phyloP scores from a whole-genome alignment of 1,140 invertebrate species.

The Apolygus lucorum region DNA sequence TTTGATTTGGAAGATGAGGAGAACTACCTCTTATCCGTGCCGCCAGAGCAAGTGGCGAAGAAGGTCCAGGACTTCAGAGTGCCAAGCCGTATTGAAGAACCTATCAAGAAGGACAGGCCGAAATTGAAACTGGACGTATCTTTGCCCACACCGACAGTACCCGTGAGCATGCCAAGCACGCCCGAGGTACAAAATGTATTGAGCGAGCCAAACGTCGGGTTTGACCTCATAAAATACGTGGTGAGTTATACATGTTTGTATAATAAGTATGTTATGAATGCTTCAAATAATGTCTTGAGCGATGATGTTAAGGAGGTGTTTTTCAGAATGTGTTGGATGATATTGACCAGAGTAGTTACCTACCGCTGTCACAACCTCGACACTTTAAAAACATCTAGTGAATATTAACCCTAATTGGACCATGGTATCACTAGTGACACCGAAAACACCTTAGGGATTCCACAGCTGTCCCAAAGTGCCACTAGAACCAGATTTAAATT shows the following conservation, averaged over 20 bases:
- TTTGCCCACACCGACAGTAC: background rate
- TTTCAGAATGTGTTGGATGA: too few species aligned
- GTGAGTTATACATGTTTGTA: slow-evolving; percentile 5
- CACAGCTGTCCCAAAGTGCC: too few species aligned
- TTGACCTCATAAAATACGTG: slow-evolving; percentile 39
- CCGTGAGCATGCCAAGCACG: slow-evolving; percentile 13
- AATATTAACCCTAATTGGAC: too few species aligned
- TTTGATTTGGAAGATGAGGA: slow-evolving; percentile 4
- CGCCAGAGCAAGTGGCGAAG: background rate
- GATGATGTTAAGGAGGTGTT: too few species aligned
- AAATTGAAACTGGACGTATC: slow-evolving; percentile 22
- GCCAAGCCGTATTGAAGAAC: background rate
- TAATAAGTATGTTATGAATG: background rate
- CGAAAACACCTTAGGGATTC: too few species aligned
- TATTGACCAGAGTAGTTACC: too few species aligned
- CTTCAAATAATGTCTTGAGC: too few species aligned
- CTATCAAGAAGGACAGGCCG: slow-evolving; percentile 3
- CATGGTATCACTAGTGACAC: too few species aligned
- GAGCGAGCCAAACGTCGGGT: slow-evolving; percentile 33
- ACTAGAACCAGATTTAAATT: too few species aligned
- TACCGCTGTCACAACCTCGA: too few species aligned
- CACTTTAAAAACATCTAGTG: too few species aligned
- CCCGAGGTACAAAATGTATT: slow-evolving; percentile 28
- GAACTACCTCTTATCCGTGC: background rate
- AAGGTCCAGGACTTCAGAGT: background rate